Conservation (phyloP, 2,888 invertebrate species). For the Eupithecia dodoneata region DNA sequence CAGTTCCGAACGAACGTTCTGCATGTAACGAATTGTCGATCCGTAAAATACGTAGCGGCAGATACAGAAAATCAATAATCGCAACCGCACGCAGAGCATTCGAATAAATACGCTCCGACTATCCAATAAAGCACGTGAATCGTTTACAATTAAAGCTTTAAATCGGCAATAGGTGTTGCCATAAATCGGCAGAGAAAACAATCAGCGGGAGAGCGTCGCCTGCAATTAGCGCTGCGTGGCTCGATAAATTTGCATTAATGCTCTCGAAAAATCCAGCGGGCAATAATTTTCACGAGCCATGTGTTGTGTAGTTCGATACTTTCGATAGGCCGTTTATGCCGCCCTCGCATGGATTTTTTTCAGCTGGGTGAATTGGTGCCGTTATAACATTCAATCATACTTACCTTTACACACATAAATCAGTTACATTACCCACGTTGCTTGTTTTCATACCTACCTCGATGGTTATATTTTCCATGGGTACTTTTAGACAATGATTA, state of each 20-base stretch:
- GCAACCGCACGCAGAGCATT: constrained; percentile 74
- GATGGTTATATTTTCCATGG: background rate
- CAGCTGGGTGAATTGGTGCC: constrained; percentile 14
- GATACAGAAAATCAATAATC: constrained; percentile 75
- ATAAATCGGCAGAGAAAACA: constrained; percentile 83
- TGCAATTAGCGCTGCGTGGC: constrained; percentile 82
- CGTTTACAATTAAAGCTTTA: constrained; percentile 84
- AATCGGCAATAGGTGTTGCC: constrained; percentile 85
- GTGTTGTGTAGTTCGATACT: constrained; percentile 63
- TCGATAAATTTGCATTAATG: constrained; percentile 85
- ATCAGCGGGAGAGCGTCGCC: constrained; percentile 81
- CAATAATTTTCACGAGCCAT: constrained; percentile 81
- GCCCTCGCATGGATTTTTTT: constrained; percentile 34
- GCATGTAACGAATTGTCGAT: constrained; percentile 14
- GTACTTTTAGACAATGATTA: background rate
- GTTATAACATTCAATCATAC: constrained; percentile 17
- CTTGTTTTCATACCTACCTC: background rate
- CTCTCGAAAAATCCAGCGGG: constrained; percentile 82
- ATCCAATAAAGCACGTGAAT: constrained; percentile 84
- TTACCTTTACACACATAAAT: constrained; percentile 11
- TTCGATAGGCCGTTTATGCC: constrained; percentile 49
- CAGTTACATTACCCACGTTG: background rate
- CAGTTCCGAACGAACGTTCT: background rate
- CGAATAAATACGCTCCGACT: constrained; percentile 80
- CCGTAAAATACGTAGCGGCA: constrained; percentile 55